These are phyloP conservation scores for Phyllotreta cruciferae DNA, from an alignment of 2,888 invertebrate genomes.

Conservation along the genomic window DNA sequence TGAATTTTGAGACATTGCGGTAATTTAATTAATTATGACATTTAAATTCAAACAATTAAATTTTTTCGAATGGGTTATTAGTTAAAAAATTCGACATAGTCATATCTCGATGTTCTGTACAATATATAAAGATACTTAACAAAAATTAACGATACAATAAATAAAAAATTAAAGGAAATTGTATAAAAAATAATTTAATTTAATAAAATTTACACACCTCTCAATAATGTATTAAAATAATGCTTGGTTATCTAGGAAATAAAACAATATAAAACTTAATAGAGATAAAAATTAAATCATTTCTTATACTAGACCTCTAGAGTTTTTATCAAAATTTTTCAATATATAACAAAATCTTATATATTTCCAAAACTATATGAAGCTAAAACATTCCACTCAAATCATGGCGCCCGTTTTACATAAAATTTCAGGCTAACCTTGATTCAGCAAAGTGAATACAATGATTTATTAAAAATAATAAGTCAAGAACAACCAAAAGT, in stretches of 20 bases:
- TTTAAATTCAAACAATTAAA: conserved; percentile 28
- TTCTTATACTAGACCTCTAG: conserved; percentile 1
- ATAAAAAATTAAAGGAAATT: conserved; percentile 11
- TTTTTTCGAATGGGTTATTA: conserved; percentile 25
- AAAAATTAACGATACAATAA: conserved; percentile 15
- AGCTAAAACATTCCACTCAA: conserved; percentile 24
- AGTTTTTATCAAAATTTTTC: conserved; percentile 6
- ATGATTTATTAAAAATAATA: conserved; percentile 30
- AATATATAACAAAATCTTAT: conserved; percentile 17
- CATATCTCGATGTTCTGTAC: conserved; percentile 50
- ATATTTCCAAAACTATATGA: conserved; percentile 24
- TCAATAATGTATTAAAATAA: neutral
- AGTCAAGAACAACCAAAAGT: conserved; percentile 5
- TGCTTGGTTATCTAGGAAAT: too few relatives aligned
- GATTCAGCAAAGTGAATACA: conserved; percentile 14
- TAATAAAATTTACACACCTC: conserved; percentile 5
- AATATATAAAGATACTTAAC: conserved; percentile 31
- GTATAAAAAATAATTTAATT: neutral
- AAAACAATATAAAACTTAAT: neutral
- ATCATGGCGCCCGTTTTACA: conserved; percentile 17
- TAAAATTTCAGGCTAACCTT: conserved; percentile 20
- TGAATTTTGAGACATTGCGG: conserved; percentile 14
- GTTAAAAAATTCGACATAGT: conserved; percentile 47
- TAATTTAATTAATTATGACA: conserved; percentile 26
- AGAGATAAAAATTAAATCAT: neutral